Evolutionary conservation across 2,113 vertebrate genomes (phyloP).

Genomic region (Machaerirhynchus nigripectus): DNA sequence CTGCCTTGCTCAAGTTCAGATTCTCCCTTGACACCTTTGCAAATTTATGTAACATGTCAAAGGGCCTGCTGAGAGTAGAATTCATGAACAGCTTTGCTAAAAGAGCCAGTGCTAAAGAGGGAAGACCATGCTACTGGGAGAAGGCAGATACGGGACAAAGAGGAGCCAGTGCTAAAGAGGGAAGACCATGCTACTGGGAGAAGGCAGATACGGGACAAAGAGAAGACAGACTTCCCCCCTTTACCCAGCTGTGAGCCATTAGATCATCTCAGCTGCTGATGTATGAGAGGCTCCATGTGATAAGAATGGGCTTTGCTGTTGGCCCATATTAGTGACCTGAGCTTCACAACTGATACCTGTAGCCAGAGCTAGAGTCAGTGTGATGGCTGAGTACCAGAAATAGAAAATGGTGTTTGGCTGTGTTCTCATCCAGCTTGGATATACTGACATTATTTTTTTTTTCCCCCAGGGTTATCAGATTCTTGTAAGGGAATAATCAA

Average conservation of each 20-base stretch:
- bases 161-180: background rate
- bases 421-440: background rate
- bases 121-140: background rate
- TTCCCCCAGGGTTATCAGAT: background rate
- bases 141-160: background rate
- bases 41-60: background rate
- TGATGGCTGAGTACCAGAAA: background rate
- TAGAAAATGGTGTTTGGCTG: background rate
- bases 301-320: background rate
- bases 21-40: background rate
- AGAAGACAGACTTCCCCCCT: background rate
- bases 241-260: background rate
- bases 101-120: background rate
- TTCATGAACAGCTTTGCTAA: background rate
- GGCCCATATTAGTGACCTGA: background rate
- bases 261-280: background rate
- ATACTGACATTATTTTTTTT: background rate
- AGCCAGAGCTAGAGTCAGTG: background rate
- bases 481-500: background rate
- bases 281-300: background rate
- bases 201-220: background rate
- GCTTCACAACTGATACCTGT: background rate
- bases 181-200: background rate
- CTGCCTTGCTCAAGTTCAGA: background rate
- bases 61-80: background rate